Conservation (phyloP, 2,888 invertebrate genomes). For the Drosophila colorata region DNA sequence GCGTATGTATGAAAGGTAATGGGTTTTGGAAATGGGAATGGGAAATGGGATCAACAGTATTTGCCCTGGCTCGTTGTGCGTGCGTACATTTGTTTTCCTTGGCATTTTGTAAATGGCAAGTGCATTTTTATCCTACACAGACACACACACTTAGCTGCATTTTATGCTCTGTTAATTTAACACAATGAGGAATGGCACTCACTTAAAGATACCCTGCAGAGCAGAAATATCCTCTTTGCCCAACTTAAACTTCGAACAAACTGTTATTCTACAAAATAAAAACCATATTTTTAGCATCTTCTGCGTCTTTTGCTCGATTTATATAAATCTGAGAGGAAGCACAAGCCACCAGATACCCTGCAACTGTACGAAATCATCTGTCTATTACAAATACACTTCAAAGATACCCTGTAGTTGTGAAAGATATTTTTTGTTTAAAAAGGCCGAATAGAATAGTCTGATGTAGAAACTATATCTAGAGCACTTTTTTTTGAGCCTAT, state of each 20-base stretch:
- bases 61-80: neutral
- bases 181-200: neutral
- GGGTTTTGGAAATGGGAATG: slow-evolving; percentile 4
- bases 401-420: neutral
- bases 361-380: too few species aligned
- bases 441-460: neutral
- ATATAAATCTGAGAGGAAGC: too few species aligned
- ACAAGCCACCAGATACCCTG: too few species aligned
- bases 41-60: slow-evolving; percentile 16
- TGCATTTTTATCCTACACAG: slow-evolving; percentile 21
- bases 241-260: too few species aligned
- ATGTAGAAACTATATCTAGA: neutral
- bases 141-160: neutral
- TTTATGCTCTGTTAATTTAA: slow-evolving; percentile 4
- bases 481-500: neutral
- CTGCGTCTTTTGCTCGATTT: too few species aligned
- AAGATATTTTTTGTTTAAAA: neutral
- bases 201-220: slow-evolving; percentile 1
- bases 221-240: too few species aligned
- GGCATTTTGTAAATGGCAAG: slow-evolving; percentile 47
- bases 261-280: too few species aligned
- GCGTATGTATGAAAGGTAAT: neutral
- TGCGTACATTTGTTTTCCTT: slow-evolving; percentile 14
- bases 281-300: too few species aligned
- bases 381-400: too few species aligned